Base-by-base conservation (phyloP, 1,140 invertebrate genomes). In the Drosophila grimshawi region DNA sequence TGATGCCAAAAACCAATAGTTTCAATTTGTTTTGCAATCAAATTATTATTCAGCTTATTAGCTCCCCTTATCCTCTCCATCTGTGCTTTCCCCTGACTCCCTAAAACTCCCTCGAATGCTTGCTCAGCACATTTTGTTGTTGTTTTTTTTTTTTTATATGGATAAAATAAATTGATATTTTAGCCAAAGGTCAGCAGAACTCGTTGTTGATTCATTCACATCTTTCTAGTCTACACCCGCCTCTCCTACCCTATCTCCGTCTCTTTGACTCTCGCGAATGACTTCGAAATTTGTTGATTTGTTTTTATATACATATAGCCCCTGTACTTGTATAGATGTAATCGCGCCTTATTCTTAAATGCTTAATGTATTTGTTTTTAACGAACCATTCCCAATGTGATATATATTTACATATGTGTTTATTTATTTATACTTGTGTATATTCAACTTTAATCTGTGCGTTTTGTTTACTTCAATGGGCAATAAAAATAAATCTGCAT, bases 301-400 rank as follows among this genome's bases (percentile, higher is more conserved):
- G n/a, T 72, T 52, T 60, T 53, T 67, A 11, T 73, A 10, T 41
- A 10, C 3, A 41, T 10, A 10, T 41, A 60, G 41, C 53, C 48
- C 63, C 63, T 74, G 64, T 51, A 68, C 64, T 68, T 74, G 69
- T 68, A 74, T 68, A 74, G 71, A 74, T 65, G 57, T 74, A 74
- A 74, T 74, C 65, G 71, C 71, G 37, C 53, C 56, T 74, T 68
- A 57, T 63, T 48, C 63, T 63, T 67, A 59, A 59, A 59, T 43
- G 33, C 57, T 46, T 43, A 37, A 46, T 65, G 45, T 60, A 76
- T 80, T 85, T 85, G 74, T 69, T 70, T 83, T 74, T 85, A 83
- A 85, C 60, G 52, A 57, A 64, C 80, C 71, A 79, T 80, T 83
- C 68, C 59, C 68, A 81, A 33, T 49, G 63, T 43, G 32, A 53